Evolutionary conservation across 2,113 vertebrate genomes (phyloP).

Genomic region (Nothocercus julius): DNA sequence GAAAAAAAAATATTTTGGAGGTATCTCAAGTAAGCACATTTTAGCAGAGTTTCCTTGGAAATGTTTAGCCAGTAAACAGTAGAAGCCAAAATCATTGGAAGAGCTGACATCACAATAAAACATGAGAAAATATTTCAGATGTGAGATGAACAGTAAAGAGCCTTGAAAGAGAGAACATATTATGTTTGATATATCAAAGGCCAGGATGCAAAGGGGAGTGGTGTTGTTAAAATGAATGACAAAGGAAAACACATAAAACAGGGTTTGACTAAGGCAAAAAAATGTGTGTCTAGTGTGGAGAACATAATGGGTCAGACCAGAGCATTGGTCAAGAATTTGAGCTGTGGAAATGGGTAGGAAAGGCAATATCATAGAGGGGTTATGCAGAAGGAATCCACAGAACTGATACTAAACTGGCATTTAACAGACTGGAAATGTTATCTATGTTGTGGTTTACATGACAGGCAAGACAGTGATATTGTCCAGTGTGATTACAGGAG

Average conservation of each 20-base stretch:
- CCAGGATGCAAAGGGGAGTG: background rate
- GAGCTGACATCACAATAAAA: background rate
- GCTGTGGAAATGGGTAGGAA: background rate
- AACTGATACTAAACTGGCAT: background rate
- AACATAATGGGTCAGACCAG: background rate
- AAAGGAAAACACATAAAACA: background rate
- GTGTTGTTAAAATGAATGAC: background rate
- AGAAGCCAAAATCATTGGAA: background rate
- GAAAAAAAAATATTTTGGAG: background rate
- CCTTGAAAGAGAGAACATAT: background rate
- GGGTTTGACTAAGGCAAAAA: background rate
- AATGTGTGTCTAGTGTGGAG: background rate
- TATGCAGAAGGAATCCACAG: background rate
- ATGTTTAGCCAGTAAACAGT: background rate
- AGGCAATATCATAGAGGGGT: background rate
- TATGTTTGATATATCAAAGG: background rate
- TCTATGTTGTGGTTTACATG: background rate
- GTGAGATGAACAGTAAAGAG: background rate
- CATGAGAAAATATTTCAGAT: background rate
- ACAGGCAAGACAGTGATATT: background rate
- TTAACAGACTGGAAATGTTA: conserved; percentile 12
- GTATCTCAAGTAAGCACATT: background rate
- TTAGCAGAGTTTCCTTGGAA: background rate
- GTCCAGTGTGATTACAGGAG: background rate
- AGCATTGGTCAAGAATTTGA: background rate